phyloP scores from a whole-genome alignment of 1,140 invertebrate species.

The Philotrypesis tridentata region DNA sequence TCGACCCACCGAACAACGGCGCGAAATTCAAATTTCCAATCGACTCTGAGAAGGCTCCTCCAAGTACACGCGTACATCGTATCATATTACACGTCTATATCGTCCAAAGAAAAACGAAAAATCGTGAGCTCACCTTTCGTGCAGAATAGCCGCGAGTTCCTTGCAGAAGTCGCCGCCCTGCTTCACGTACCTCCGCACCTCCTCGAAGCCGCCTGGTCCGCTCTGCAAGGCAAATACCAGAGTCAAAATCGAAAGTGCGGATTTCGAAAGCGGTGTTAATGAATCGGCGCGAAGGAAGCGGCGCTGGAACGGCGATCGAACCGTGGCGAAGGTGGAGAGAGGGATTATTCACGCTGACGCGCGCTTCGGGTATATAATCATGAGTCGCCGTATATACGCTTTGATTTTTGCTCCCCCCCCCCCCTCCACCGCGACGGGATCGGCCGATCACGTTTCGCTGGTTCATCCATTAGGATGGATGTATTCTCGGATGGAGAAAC shows the following conservation, averaged over 20 bases:
- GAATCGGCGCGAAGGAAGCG: not conserved
- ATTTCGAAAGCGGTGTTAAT: conserved; percentile 21
- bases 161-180: conserved; percentile 96
- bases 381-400: not conserved
- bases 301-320: not conserved
- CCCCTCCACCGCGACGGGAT: too few species aligned
- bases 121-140: conserved; percentile 84
- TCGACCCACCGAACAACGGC: too few species aligned
- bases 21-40: too few species aligned
- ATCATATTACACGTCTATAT: too few species aligned
- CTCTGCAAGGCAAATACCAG: conserved; percentile 77
- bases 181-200: conserved; percentile 91
- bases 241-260: not conserved
- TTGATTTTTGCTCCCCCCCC: not conserved
- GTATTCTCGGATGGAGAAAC: too few species aligned
- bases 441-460: not conserved
- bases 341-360: not conserved
- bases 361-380: not conserved
- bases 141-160: conserved; percentile 88
- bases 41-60: too few species aligned
- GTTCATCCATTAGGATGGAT: not conserved
- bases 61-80: too few species aligned
- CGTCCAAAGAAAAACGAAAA: not conserved
- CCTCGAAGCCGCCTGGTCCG: conserved; percentile 92
- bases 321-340: not conserved